Conservation (phyloP, 2,888 invertebrate species). For the Volucella zonaria region DNA sequence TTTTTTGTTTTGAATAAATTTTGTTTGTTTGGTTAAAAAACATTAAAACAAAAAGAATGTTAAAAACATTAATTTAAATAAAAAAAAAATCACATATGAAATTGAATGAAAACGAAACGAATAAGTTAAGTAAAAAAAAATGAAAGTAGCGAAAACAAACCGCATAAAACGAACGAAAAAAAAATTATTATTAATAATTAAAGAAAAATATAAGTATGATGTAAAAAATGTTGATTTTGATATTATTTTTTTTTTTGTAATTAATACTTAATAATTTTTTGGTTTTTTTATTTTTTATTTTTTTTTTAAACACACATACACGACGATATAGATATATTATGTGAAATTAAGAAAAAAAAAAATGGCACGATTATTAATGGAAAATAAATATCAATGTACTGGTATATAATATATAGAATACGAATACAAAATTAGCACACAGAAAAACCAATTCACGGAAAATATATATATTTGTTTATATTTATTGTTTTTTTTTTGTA, state of each 20-base stretch:
- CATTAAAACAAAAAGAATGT: conserved; percentile 62
- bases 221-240: conserved; percentile 63
- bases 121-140: conserved; percentile 70
- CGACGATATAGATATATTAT: conserved; percentile 78
- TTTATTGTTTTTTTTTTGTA: conserved; percentile 68
- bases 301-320: conserved; percentile 80
- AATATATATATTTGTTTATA: conserved; percentile 77
- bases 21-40: conserved; percentile 66
- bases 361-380: conserved; percentile 73
- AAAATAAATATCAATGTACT: conserved; percentile 72
- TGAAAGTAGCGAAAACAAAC: conserved; percentile 69
- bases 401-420: conserved; percentile 75
- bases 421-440: conserved; percentile 82
- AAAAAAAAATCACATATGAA: conserved; percentile 66
- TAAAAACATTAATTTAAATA: conserved; percentile 39
- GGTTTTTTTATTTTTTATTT: conserved; percentile 63
- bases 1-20: conserved; percentile 51
- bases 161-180: conserved; percentile 61
- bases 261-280: conserved; percentile 68
- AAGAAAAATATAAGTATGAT: conserved; percentile 59
- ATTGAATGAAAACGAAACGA: conserved; percentile 70
- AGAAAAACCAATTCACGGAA: conserved; percentile 82
- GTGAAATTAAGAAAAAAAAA: conserved; percentile 67
- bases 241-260: conserved; percentile 60
- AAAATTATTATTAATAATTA: conserved; percentile 63